Percentiles rank a stretch among this genome's conserved stretches.
Conservation (phyloP, 2,888 invertebrate species). For the Pristionchus arcanus region DNA sequence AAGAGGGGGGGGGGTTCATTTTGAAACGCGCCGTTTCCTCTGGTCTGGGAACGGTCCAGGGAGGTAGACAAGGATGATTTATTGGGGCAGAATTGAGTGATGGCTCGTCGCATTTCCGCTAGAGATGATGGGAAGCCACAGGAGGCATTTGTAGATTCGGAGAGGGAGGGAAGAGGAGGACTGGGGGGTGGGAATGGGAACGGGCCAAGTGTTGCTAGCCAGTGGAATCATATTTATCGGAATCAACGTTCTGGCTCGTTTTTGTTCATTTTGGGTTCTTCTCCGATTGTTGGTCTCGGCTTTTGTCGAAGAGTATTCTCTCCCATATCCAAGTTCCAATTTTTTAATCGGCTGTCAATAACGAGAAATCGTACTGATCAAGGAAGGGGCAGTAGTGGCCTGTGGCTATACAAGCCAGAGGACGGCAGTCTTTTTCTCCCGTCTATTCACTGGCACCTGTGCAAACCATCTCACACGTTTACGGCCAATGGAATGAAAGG, state of each 20-base stretch:
- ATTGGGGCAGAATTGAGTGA: constrained; percentile 37
- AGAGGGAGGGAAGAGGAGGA: neutral
- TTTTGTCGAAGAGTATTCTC: no score
- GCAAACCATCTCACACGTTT: neutral
- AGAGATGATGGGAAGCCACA: constrained; percentile 3
- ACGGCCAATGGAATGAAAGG: neutral
- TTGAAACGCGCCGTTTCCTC: neutral
- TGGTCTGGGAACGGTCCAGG: constrained; percentile 38
- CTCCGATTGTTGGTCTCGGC: no score
- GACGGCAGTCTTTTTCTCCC: neutral
- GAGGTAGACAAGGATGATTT: constrained; percentile 5
- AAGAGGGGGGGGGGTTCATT: neutral
- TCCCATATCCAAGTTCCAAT: no score
- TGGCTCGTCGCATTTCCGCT: neutral
- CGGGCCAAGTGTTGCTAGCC: neutral
- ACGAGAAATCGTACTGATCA: neutral
- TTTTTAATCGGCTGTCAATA: no score
- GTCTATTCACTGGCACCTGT: neutral
- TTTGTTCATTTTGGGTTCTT: no score
- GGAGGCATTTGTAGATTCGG: neutral
- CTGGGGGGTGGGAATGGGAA: neutral
- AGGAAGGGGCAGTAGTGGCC: neutral
- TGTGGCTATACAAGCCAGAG: neutral
- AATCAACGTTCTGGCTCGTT: neutral
- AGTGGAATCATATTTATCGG: no score